Evolutionary conservation across 2,888 invertebrate species (phyloP), one percentile per base, ranked within the genome.

Genomic region (Rhyacophila evoluta): DNA sequence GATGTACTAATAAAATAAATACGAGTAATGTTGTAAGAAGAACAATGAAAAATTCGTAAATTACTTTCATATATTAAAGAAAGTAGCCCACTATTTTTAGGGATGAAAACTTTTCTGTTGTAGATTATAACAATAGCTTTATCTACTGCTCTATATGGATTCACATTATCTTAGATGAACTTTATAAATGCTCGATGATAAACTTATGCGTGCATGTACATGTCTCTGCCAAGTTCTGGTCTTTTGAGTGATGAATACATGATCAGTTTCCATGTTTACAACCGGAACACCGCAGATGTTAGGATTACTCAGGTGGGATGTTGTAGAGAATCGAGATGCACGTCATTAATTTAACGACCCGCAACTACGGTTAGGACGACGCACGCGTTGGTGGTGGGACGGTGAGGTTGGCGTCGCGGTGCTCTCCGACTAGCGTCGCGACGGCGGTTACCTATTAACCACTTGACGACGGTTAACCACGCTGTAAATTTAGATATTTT

Each of bases 331-430:
- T 74, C 33, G 74, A 74, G 74, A 67, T 37, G 74, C 29, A 68
- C 55, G 15, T 68, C 74, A 27, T 74, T 74, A 74, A 74, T 74
- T 74, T 74, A 74, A 74, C 55, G 68, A 39, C 74, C 41, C 74
- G 33, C 39, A 55, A 55, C 15, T 55, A 19, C 19, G 25, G 55
- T 19, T 8, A 8, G 25, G 55, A 25, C 25, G 25, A 55, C 12
- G 25, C 55, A 55, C 55, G 55, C 55, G 55, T 12, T 19, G 55
- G 12, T 19, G 55, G 25, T 19, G 55, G 25, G 25, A 19, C 25
- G 25, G 55, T 25, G 25, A 6, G 55, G 55, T 8, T 10, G 55
- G 10, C 55, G 55, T 25, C 55, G 55, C 55, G 55, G 55, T 19
- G 55, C 19, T 19, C 55, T 55, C 55, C 5, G 10, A 55, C 55